A percentile compares a stretch with the other conserved stretches of the same genome.
Conservation (phyloP, 2,888 invertebrate genomes). For the Patella caerulea region DNA sequence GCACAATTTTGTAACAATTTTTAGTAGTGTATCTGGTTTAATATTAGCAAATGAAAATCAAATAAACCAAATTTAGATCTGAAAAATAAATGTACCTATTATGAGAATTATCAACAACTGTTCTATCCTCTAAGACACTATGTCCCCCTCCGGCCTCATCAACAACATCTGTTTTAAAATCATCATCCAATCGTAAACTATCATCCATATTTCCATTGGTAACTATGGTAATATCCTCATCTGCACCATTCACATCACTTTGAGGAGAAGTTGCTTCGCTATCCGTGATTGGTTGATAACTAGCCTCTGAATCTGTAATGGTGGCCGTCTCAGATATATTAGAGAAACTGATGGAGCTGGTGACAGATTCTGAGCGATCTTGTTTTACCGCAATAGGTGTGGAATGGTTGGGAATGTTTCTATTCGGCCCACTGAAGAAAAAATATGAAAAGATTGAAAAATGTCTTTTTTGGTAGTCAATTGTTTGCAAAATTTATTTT, state of each 20-base stretch:
- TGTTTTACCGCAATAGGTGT: not conserved
- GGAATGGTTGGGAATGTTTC: slow-evolving; percentile 12
- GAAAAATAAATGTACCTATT: not conserved
- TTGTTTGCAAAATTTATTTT: too few relatives aligned
- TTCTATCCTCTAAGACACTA: not conserved
- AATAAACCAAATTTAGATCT: too few relatives aligned
- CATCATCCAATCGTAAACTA: not conserved
- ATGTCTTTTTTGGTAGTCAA: too few relatives aligned
- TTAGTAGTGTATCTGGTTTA: too few relatives aligned
- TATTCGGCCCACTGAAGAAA: slow-evolving; percentile 11
- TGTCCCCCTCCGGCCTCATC: not conserved
- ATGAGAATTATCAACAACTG: not conserved
- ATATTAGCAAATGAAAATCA: too few relatives aligned
- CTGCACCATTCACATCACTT: not conserved
- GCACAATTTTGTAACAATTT: too few relatives aligned
- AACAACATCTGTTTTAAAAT: not conserved
- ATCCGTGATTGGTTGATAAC: slow-evolving; percentile 2
- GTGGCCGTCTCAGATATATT: not conserved
- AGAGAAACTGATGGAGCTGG: not conserved
- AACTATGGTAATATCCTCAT: slow-evolving; percentile 4
- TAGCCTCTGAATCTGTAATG: slow-evolving; percentile 3
- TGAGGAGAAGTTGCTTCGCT: not conserved
- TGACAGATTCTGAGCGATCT: slow-evolving; percentile 10
- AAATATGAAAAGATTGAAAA: not conserved
- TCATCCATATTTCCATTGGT: slow-evolving; percentile 7